Base-by-base conservation (phyloP, 2,797 vertebrate species). In the Nyctibius grandis region DNA sequence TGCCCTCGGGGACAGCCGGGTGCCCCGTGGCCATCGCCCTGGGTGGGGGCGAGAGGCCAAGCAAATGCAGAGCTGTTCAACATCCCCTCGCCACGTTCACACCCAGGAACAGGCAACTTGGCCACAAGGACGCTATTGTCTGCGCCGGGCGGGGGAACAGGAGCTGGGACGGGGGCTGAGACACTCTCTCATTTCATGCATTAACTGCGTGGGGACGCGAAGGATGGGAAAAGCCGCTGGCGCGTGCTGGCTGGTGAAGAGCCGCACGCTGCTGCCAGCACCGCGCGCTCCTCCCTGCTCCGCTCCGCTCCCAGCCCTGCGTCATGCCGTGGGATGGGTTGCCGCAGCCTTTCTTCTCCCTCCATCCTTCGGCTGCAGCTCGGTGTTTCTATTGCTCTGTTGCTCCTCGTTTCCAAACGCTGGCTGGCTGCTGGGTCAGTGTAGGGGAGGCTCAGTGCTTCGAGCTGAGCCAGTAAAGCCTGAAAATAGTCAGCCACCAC, bases 121-220 rank as follows among this genome's bases (percentile, higher is more conserved):
- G 53, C 85, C 91, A 94, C 82, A 95, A 90, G 88, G 91, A 45
- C 18, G 1, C 34, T 29, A 64, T 86, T 95, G 94, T 93, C 26
- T 42, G 31, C 11, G 84, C 63, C 1, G 36, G 84, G 54, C 1
- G 3, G 59, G 51, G 69, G 57, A 67, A 61, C 7, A 3, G 68
- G 63, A 54, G 85, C 75, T 0, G 28, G 38, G 44, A 65, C 18
- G 0, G 0, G 47, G 21, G 28, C 89, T 63, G n/a, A 81, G 89
- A n/a, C 59, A 22, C 9, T 0, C 25, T 63, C 61, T 61, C 9
- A 1, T 76, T 69, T 63, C 84, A 51, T 25, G 34, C 44, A 12
- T 64, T 26, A 59, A 45, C 63, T 69, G 77, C 6, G 3, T 5
- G 36, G 47, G 65, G 45, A 9, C 5, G 2, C 11, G 9, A 63